These are phyloP conservation scores for Cephus runcator DNA, from an alignment of 2,888 invertebrate genomes.

Conservation along the genomic window DNA sequence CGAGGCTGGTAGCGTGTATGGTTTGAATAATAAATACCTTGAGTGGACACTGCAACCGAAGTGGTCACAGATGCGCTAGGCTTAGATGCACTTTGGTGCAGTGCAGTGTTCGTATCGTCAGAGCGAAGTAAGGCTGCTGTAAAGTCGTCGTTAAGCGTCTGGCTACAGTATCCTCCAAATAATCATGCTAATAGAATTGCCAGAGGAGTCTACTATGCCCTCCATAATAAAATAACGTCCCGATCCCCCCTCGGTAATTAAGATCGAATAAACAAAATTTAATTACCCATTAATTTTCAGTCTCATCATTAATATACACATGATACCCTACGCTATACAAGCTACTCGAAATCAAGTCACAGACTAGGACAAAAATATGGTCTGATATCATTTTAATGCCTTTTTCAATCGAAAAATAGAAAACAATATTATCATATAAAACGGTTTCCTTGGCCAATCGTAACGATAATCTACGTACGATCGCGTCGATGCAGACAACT, in stretches of 20 bases:
- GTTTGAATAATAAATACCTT: conserved; percentile 46
- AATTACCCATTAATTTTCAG: not conserved
- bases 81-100: conserved; percentile 56
- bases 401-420: not conserved
- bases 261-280: not conserved
- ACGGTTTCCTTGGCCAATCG: not conserved
- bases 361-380: too few relatives aligned
- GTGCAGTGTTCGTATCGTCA: conserved; percentile 35
- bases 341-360: too few relatives aligned
- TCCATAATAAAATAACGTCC: not conserved
- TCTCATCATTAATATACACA: not conserved
- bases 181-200: not conserved
- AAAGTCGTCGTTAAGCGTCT: conserved; percentile 36
- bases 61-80: conserved; percentile 51
- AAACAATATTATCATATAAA: not conserved
- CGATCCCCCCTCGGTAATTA: not conserved
- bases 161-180: conserved; percentile 7
- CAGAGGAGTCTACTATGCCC: not conserved
- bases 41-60: conserved; percentile 40
- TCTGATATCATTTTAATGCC: too few relatives aligned
- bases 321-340: too few relatives aligned
- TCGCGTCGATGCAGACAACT: not conserved
- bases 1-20: conserved; percentile 18
- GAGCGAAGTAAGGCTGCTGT: conserved; percentile 20
- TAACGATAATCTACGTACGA: not conserved